These are phyloP conservation scores for Macrotis lagotis DNA, from an alignment of 2,113 vertebrate genomes.

Conservation along the genomic window DNA sequence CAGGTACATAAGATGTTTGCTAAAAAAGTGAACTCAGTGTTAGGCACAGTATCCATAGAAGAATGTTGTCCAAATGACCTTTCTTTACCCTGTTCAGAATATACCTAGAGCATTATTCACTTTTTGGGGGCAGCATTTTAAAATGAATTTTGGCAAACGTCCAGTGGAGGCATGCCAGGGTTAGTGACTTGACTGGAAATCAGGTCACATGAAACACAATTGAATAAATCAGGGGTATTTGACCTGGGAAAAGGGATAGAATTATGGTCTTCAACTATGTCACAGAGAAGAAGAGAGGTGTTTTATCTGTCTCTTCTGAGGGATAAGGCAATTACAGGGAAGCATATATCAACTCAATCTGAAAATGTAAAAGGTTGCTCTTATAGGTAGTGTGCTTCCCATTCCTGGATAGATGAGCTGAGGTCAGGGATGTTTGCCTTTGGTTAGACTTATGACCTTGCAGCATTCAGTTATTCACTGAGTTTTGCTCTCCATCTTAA, in stretches of 20 bases:
- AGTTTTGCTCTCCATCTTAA: neutral
- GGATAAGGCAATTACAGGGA: neutral
- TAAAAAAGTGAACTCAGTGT: neutral
- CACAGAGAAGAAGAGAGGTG: fast-evolving
- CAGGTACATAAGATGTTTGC: neutral
- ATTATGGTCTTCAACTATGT: fast-evolving
- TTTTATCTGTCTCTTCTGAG: neutral
- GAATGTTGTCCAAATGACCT: too few relatives aligned
- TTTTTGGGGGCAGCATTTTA: neutral
- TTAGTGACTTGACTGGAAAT: neutral
- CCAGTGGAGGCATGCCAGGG: neutral
- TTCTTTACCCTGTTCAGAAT: neutral
- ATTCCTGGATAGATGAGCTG: neutral
- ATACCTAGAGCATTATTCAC: neutral
- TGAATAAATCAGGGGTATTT: neutral
- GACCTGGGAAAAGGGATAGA: neutral
- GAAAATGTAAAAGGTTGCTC: neutral
- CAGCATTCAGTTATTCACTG: neutral
- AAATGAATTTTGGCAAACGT: neutral
- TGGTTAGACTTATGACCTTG: neutral
- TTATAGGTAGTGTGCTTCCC: neutral
- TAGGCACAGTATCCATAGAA: neutral
- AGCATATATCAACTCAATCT: neutral
- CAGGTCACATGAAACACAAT: neutral
- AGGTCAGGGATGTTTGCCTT: neutral